Evolutionary conservation across 2,888 invertebrate species (phyloP).

Genomic region (Conchocele bisecta): DNA sequence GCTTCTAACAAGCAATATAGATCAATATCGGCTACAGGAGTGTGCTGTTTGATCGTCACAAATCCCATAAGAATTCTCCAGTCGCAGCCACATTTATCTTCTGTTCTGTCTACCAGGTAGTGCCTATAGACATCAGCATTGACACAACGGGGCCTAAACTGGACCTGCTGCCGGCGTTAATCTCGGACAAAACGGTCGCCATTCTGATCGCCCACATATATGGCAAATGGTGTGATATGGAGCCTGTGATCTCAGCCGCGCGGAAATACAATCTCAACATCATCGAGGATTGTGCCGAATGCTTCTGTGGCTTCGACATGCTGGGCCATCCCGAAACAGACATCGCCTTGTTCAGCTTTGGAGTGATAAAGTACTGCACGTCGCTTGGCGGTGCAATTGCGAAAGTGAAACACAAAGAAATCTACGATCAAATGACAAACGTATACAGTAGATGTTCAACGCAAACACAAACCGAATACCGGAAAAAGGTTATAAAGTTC

Average conservation of each 20-base stretch:
- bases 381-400: constrained; percentile 82
- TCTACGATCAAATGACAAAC: constrained; percentile 73
- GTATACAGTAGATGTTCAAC: constrained; percentile 69
- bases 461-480: constrained; percentile 74
- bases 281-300: constrained; percentile 82
- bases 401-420: constrained; percentile 73
- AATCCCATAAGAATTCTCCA: too few relatives aligned
- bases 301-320: constrained; percentile 79
- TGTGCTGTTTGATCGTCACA: too few relatives aligned
- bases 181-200: constrained; percentile 79
- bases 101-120: constrained; percentile 53
- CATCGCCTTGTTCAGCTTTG: constrained; percentile 82
- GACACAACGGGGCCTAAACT: constrained; percentile 79
- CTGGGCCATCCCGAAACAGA: constrained; percentile 80
- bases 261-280: constrained; percentile 71
- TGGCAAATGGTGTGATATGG: constrained; percentile 79
- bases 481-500: constrained; percentile 80
- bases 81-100: not conserved
- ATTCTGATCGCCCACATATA: constrained; percentile 81
- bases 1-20: too few relatives aligned
- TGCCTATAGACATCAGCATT: constrained; percentile 80
- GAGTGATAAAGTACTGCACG: constrained; percentile 81
- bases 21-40: too few relatives aligned
- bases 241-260: constrained; percentile 75
- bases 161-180: constrained; percentile 74